Evolutionary conservation across 2,113 vertebrate species (phyloP), one percentile per base, ranked within the genome.

Genomic region (Thryonomys swinderianus): DNA sequence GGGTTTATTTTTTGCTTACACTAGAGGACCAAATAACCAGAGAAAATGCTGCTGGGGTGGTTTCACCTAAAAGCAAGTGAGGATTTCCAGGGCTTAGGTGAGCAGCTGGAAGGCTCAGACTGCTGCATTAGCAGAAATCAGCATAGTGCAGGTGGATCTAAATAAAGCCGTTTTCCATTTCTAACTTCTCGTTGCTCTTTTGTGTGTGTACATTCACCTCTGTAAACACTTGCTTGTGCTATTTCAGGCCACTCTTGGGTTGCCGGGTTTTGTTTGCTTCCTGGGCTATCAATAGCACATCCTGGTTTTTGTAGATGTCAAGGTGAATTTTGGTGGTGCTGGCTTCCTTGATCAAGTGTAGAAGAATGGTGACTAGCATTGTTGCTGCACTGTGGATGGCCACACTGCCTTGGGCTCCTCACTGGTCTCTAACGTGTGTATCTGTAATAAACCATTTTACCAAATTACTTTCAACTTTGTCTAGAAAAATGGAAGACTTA

Each of bases 341-440:
- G 25, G 3, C 34, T 20, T n/a, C 12, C 3, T 2, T 9, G 11
- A 42, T 13, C 48, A 18, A 0, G 2, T 27, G 32, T 27, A 37
- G 45, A 40, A 37, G 1, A n/a, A n/a, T n/a, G 27, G 37, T 9
- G 64, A 61, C n/a, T 9, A 14, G 14, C 37, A 12, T n/a, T 7
- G 3, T 5, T n/a, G 3, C 18, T 82, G 9, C 32, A n/a, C 17
- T 7, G 7, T 18, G 14, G 25, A 30, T 78, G 53, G 16, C 34
- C 11, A 14, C 61, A 21, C 1, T 7, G 45, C 48, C 80, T 48
- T 1, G 3, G 48, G 13, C 2, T 27, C 51, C 37, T 67, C n/a
- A 8, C 55, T 61, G 21, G 30, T 71, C 14, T 48, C 57, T 84
- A 69, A 90, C 79, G 71, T 37, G 37, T 27, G 6, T 27, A 1